Percentiles rank a stretch among this genome's conserved stretches.
Conservation (phyloP, 2,113 vertebrate species). For the Austrofundulus limnaeus region DNA sequence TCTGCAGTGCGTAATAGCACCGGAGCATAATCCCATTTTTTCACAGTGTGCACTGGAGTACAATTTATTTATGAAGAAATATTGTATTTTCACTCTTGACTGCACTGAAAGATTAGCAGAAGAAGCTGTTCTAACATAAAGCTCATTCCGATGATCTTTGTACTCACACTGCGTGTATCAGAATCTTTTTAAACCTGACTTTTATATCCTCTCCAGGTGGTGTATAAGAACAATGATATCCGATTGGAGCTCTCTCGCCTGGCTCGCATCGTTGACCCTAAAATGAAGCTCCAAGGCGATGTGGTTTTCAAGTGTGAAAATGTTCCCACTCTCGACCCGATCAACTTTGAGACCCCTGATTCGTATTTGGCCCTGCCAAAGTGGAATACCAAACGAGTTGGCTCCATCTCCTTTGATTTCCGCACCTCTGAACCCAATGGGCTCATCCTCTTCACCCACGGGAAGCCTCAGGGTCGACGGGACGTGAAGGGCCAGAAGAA, state of each 20-base stretch:
- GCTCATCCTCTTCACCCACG: slow-evolving; percentile 95
- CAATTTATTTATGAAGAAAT: slow-evolving; percentile 33
- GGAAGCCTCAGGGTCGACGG: slow-evolving; percentile 90
- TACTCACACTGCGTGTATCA: not conserved
- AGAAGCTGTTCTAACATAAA: not conserved
- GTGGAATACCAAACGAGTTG: slow-evolving; percentile 97
- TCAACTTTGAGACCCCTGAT: slow-evolving; percentile 94
- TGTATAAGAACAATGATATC: slow-evolving; percentile 99
- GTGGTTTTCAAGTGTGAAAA: slow-evolving; percentile 96
- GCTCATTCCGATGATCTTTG: not conserved
- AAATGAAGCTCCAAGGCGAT: slow-evolving; percentile 98
- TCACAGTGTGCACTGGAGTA: slow-evolving; percentile 25
- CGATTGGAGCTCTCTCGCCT: slow-evolving; percentile 94
- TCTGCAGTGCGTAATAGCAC: slow-evolving; percentile 34
- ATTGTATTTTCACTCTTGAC: slow-evolving; percentile 6
- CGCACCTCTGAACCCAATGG: slow-evolving; percentile 94
- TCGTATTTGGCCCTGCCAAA: slow-evolving; percentile 94
- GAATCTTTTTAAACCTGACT: not conserved
- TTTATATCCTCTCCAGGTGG: slow-evolving; percentile 83
- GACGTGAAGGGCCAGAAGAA: slow-evolving; percentile 90
- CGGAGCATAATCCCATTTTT: slow-evolving; percentile 21
- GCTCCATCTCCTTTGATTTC: slow-evolving; percentile 97
- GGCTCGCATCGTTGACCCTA: slow-evolving; percentile 93
- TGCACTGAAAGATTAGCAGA: not conserved
- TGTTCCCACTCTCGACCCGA: slow-evolving; percentile 94